These are phyloP conservation scores for Caenorhabditis virilis DNA, from an alignment of 2,888 invertebrate genomes.

Conservation along the genomic window DNA sequence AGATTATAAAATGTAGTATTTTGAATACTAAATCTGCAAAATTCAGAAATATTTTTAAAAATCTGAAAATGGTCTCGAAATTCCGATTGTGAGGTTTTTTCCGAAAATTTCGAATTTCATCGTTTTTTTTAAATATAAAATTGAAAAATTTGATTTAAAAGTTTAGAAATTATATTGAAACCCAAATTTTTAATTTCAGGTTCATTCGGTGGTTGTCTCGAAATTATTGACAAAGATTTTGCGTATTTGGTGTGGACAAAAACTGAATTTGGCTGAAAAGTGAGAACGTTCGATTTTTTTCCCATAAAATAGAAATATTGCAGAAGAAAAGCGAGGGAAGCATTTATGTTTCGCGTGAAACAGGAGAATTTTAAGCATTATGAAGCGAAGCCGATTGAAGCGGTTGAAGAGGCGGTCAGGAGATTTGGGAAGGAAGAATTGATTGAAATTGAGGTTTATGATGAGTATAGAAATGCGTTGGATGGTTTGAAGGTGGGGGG, in stretches of 20 bases:
- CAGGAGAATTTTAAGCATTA: conserved; percentile 8
- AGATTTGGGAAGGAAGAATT: not conserved
- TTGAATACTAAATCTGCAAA: too few relatives aligned
- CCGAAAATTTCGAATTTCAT: too few relatives aligned
- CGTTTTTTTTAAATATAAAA: too few relatives aligned
- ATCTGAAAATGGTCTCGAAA: too few relatives aligned
- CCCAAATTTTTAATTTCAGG: conserved; percentile 1
- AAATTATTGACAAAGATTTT: not conserved
- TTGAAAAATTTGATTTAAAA: too few relatives aligned
- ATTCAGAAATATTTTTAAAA: too few relatives aligned
- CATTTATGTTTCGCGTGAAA: conserved; percentile 4
- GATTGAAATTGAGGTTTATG: conserved; percentile 15
- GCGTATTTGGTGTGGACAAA: conserved; percentile 6
- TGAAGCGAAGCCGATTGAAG: conserved; percentile 6
- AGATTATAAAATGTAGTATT: too few relatives aligned
- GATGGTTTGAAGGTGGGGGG: not conserved
- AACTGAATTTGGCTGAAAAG: conserved; percentile 1
- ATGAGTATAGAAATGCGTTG: conserved; percentile 5
- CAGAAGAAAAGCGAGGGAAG: too few relatives aligned
- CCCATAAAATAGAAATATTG: too few relatives aligned
- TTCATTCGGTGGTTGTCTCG: conserved; percentile 10
- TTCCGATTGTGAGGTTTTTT: too few relatives aligned
- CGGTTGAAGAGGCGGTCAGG: conserved; percentile 5
- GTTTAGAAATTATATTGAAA: too few relatives aligned
- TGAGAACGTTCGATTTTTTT: too few relatives aligned